Evolutionary conservation across 2,113 vertebrate genomes (phyloP).

Genomic region (Motacilla alba): DNA sequence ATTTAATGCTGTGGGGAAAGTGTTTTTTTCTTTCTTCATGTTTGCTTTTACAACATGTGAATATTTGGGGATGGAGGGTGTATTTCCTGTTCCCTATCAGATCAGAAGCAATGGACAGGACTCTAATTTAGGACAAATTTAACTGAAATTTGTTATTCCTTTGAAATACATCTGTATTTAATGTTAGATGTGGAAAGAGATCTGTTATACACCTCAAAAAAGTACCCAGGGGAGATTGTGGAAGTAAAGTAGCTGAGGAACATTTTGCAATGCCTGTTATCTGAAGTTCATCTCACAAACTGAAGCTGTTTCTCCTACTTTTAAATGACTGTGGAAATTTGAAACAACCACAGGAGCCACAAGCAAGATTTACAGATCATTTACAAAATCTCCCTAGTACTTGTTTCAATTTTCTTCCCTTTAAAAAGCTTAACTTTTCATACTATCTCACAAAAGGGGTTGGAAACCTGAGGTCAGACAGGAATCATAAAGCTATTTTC

Average conservation of each 20-base stretch:
- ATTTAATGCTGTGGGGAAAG: background rate
- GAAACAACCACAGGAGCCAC: background rate
- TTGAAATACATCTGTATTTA: background rate
- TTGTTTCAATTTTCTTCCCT: background rate
- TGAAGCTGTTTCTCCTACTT: background rate
- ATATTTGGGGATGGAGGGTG: background rate
- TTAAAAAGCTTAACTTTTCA: background rate
- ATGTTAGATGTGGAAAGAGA: background rate
- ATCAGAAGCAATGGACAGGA: background rate
- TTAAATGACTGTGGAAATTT: background rate
- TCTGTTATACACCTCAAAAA: background rate
- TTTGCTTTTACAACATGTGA: background rate
- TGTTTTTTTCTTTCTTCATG: background rate
- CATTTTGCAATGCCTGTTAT: background rate
- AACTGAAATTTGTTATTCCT: background rate
- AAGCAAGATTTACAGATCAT: background rate
- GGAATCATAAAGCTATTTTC: background rate
- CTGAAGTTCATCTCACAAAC: background rate
- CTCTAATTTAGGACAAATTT: background rate
- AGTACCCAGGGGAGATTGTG: background rate
- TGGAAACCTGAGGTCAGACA: background rate
- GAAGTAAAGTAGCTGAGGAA: background rate
- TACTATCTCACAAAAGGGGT: background rate
- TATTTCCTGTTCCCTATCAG: background rate
- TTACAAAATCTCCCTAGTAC: background rate